A percentile compares a stretch with the other conserved stretches of the same genome.
Evolutionary conservation across 2,797 vertebrate genomes (phyloP).

Genomic region (Rhadinocentrus ornatus): DNA sequence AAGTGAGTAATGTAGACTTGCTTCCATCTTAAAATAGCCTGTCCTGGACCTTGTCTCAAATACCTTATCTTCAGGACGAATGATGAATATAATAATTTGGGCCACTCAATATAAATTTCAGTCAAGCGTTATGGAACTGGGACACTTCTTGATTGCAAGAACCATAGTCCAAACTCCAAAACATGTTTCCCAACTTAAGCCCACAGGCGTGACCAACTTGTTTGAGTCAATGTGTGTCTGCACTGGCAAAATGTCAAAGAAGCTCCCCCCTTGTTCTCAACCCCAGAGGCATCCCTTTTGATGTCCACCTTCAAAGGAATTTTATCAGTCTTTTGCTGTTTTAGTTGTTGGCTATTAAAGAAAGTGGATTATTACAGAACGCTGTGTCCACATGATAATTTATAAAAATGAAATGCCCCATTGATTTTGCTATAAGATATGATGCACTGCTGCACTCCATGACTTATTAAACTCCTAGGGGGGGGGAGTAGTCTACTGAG

Average conservation of each 20-base stretch:
- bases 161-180: slow-evolving; percentile 51
- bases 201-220: slow-evolving; percentile 59
- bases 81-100: slow-evolving; percentile 73
- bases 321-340: slow-evolving; percentile 67
- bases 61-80: slow-evolving; percentile 58
- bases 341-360: slow-evolving; percentile 71
- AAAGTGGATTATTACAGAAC: slow-evolving; percentile 54
- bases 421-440: slow-evolving; percentile 57
- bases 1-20: slow-evolving; percentile 69
- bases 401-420: slow-evolving; percentile 49
- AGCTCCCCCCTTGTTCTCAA: slow-evolving; percentile 60
- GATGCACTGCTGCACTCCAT: slow-evolving; percentile 29
- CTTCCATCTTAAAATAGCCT: slow-evolving; percentile 72
- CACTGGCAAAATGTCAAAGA: slow-evolving; percentile 66
- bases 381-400: slow-evolving; percentile 51
- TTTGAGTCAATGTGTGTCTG: slow-evolving; percentile 63
- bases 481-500: neutral
- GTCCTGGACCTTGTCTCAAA: slow-evolving; percentile 52
- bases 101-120: slow-evolving; percentile 66
- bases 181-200: slow-evolving; percentile 60
- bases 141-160: slow-evolving; percentile 64
- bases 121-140: slow-evolving; percentile 62
- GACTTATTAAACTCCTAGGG: slow-evolving; percentile 23
- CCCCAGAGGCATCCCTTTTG: slow-evolving; percentile 70
- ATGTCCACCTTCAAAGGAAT: slow-evolving; percentile 76